These are phyloP conservation scores for Thysanoteuthis rhombus DNA, from an alignment of 2,888 invertebrate species.

Conservation along the genomic window DNA sequence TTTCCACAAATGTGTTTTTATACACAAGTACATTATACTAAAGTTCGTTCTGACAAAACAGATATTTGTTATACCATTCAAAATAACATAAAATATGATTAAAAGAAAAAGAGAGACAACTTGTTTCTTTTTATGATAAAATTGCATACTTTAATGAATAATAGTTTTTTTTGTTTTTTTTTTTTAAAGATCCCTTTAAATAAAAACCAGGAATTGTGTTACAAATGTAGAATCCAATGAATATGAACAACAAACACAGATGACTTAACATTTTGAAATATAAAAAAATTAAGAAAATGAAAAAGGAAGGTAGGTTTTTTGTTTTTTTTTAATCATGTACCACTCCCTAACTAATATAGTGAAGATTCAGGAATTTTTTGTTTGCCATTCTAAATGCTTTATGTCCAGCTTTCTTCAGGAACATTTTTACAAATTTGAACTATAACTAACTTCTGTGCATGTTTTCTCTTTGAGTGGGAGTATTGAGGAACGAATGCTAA, in stretches of 20 bases:
- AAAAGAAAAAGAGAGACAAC: background rate
- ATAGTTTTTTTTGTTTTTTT: background rate
- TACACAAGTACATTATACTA: too few relatives aligned
- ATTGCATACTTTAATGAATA: slow-evolving; percentile 12
- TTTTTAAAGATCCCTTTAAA: background rate
- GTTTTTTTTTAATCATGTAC: background rate
- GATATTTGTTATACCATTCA: too few relatives aligned
- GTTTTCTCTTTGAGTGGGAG: background rate
- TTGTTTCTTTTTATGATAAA: background rate
- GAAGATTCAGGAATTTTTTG: background rate
- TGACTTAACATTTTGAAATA: background rate
- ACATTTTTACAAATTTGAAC: background rate
- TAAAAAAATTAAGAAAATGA: background rate
- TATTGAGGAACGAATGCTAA: background rate
- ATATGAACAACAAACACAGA: background rate
- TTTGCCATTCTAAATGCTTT: background rate
- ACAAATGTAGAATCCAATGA: background rate
- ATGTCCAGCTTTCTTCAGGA: background rate
- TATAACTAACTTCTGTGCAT: background rate
- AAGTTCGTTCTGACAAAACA: too few relatives aligned
- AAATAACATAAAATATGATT: fast-evolving
- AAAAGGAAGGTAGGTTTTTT: background rate
- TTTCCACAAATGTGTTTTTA: too few relatives aligned
- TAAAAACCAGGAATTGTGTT: background rate
- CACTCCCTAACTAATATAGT: background rate